A percentile compares a stretch with the other conserved stretches of the same genome.
These are phyloP conservation scores for Pristionchus fissidentatus DNA, from an alignment of 2,888 invertebrate species.

Conservation along the genomic window DNA sequence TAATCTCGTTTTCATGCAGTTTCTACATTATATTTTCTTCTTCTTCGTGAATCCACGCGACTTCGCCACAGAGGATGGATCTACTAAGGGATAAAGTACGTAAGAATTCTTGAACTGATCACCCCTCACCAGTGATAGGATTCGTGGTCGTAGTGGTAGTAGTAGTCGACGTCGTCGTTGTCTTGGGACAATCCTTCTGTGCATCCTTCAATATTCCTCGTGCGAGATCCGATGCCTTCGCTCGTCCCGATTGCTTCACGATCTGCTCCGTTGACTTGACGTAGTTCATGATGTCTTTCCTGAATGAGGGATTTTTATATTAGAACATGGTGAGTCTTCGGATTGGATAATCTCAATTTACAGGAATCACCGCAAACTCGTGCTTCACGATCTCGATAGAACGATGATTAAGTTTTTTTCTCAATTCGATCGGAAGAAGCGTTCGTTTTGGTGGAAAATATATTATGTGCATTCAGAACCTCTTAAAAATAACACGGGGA, in stretches of 20 bases:
- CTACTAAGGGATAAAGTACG: no score
- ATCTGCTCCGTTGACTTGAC: conserved; percentile 73
- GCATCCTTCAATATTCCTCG: conserved; percentile 54
- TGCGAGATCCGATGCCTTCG: conserved; percentile 70
- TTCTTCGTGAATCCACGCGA: no score
- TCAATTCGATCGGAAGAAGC: no score
- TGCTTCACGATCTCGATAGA: no score
- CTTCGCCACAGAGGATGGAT: no score
- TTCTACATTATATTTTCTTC: no score
- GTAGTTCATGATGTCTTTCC: conserved; percentile 71
- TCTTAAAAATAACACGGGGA: neutral
- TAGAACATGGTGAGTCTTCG: neutral
- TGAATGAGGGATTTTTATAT: conserved; percentile 46
- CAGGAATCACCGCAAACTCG: neutral
- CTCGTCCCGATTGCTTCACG: conserved; percentile 71
- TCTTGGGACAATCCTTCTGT: conserved; percentile 69
- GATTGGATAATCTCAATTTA: neutral
- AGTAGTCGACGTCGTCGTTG: conserved; percentile 68
- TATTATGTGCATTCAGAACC: neutral
- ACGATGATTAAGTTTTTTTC: no score
- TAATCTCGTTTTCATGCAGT: no score
- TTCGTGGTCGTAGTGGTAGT: conserved; percentile 65
- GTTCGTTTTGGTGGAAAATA: no score
- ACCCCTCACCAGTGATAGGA: conserved; percentile 67
- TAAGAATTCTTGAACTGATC: no score